Percentiles rank a stretch among this genome's conserved stretches.
These are phyloP conservation scores for Acrocephalus arundinaceus DNA, from an alignment of 2,113 vertebrate genomes.

Conservation along the genomic window DNA sequence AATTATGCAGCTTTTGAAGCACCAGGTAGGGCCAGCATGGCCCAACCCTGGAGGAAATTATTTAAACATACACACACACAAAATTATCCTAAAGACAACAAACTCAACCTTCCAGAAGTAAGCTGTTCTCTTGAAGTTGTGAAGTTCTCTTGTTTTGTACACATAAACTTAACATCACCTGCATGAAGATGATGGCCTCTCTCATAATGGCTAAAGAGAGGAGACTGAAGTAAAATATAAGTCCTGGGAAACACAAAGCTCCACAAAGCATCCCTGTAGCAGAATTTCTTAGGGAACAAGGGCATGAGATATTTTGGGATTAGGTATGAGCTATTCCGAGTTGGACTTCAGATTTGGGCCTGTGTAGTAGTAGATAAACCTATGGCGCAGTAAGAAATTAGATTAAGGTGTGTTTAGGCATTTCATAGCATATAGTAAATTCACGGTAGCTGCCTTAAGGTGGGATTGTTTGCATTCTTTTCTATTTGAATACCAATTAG, in stretches of 20 bases:
- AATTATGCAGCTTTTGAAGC: not conserved
- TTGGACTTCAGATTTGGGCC: no score
- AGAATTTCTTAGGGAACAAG: no score
- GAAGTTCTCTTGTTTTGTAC: no score
- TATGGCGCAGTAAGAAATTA: no score
- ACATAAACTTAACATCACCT: not conserved
- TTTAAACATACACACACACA: not conserved
- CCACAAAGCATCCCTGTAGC: not conserved
- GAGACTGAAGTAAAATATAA: not conserved
- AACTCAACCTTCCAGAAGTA: not conserved
- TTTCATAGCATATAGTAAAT: no score
- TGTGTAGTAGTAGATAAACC: no score
- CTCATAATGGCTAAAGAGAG: not conserved
- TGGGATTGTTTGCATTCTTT: no score
- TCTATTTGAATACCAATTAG: no score
- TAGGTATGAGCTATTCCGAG: no score
- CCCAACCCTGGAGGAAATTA: not conserved
- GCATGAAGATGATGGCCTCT: not conserved
- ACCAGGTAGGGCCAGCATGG: not conserved
- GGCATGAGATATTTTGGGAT: no score
- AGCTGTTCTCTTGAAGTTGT: not conserved
- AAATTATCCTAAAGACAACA: not conserved
- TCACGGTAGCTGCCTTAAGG: no score
- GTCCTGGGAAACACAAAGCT: not conserved
- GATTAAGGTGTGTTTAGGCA: no score